Base-by-base conservation (phyloP, 2,797 vertebrate genomes). In the Centroberyx gerrardi region DNA sequence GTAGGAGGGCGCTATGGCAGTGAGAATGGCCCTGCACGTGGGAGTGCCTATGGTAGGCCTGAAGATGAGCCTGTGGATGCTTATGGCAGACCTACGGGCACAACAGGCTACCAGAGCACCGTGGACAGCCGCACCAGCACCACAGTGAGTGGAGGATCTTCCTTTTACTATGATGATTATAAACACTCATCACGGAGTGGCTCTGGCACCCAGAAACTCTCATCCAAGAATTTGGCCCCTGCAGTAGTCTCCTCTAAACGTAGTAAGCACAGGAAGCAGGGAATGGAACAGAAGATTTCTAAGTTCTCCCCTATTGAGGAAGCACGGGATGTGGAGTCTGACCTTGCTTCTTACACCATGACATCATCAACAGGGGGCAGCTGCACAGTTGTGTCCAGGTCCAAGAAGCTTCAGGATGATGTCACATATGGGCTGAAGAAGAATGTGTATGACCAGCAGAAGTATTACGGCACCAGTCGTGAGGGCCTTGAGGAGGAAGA, bases 241-340 rank as follows among this genome's bases (percentile, higher is more conserved):
- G 98, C 98, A 0, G 98, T 97, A 0, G 79, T 98, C 68, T 97
- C 98, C 17, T 96, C 98, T 0, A 99, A 99, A 90, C 97, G 98
- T 84, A 99, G 97, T 93, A 99, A 99, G 84, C 98, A 99, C 90
- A 96, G 98, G 72, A 99, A 99, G 90, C 98, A 99, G 87, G 97
- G 97, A 86, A 97, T 99, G 93, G 98, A 99, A 79, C 98, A 99
- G 83, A 99, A 99, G 92, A 97, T 99, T 85, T 99, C 98, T 1
- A 99, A 99, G 91, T 99, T 99, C 91, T 99, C 98, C 0, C 98
- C 98, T 36, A 99, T 99, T 0, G 98, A 99, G 90, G 98, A 99
- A 93, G 98, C 98, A 79, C 96, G 97, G 88, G 98, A 99, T 1
- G 98, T 99, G 63, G 98, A 99, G 82, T 97, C 97, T 1, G 98